A percentile compares a stretch with the other conserved stretches of the same genome.
These are phyloP conservation scores for Lophius piscatorius DNA, from an alignment of 2,113 vertebrate species.

Conservation along the genomic window DNA sequence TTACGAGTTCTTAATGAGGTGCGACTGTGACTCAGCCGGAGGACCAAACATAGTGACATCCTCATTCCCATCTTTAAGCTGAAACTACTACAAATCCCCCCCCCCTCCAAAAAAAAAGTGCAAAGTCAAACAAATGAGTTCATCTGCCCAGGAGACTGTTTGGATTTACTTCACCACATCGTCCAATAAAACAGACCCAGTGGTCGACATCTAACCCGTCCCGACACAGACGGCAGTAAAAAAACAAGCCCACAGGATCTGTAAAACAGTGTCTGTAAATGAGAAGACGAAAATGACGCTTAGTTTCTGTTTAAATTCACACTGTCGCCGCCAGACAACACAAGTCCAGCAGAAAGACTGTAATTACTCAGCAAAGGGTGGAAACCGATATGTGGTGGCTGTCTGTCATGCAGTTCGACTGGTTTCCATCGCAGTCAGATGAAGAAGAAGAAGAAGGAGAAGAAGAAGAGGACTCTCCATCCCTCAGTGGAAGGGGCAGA, in stretches of 20 bases:
- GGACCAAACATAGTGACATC: neutral
- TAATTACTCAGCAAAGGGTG: constrained; percentile 58
- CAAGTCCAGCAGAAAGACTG: constrained; percentile 45
- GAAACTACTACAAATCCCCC: neutral
- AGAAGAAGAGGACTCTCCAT: constrained; percentile 41
- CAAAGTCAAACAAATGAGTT: constrained; percentile 12
- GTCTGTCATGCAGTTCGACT: constrained; percentile 44
- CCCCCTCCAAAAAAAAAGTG: too few relatives aligned
- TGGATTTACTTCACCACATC: constrained; percentile 19
- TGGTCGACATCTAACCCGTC: constrained; percentile 41
- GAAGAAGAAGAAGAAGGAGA: constrained; percentile 35
- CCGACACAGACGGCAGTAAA: constrained; percentile 60
- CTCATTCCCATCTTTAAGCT: neutral
- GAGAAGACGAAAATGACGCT: constrained; percentile 46
- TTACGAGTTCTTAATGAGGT: too few relatives aligned
- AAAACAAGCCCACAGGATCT: constrained; percentile 46
- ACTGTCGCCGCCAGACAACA: constrained; percentile 46
- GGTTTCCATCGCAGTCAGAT: constrained; percentile 68
- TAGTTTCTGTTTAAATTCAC: constrained; percentile 47
- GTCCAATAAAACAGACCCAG: constrained; percentile 49
- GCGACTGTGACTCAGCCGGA: too few relatives aligned
- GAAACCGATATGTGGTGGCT: constrained; percentile 66
- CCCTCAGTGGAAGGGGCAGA: constrained; percentile 11
- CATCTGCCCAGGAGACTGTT: constrained; percentile 20
- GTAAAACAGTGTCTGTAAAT: constrained; percentile 54